Percentiles rank a stretch among this genome's conserved stretches.
Conservation (phyloP, 2,888 invertebrate genomes). For the Parnassius apollo region DNA sequence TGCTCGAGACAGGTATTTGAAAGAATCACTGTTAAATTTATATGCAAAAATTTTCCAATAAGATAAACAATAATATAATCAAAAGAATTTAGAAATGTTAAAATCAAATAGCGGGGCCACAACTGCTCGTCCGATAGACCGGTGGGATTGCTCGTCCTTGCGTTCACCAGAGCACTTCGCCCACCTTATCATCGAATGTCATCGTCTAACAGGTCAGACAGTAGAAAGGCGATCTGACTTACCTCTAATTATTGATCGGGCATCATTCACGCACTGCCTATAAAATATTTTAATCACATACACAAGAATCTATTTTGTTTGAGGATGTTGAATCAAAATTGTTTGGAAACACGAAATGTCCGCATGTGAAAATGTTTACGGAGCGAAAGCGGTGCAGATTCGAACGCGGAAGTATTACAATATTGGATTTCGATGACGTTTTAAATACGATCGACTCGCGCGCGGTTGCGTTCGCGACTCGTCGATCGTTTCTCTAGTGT, state of each 20-base stretch:
- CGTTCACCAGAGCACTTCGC: conserved; percentile 62
- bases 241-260: conserved; percentile 61
- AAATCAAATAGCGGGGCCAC: neutral
- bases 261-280: conserved; percentile 50
- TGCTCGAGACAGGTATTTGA: neutral
- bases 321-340: conserved; percentile 37
- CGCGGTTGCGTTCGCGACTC: conserved; percentile 66
- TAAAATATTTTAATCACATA: conserved; percentile 33
- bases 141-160: conserved; percentile 64
- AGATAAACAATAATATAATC: neutral
- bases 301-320: conserved; percentile 26
- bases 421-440: conserved; percentile 41
- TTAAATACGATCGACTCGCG: conserved; percentile 66
- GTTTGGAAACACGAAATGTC: conserved; percentile 57
- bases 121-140: conserved; percentile 34
- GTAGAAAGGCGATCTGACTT: conserved; percentile 64
- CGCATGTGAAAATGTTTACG: conserved; percentile 56
- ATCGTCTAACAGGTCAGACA: conserved; percentile 58
- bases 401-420: conserved; percentile 60
- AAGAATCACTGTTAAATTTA: neutral
- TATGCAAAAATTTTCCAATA: neutral
- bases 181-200: conserved; percentile 71
- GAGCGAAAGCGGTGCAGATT: conserved; percentile 65
- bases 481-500: conserved; percentile 65
- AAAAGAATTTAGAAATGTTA: neutral